These are phyloP conservation scores for Brachyhypopomus gauderio DNA, from an alignment of 2,113 vertebrate species.

Conservation along the genomic window DNA sequence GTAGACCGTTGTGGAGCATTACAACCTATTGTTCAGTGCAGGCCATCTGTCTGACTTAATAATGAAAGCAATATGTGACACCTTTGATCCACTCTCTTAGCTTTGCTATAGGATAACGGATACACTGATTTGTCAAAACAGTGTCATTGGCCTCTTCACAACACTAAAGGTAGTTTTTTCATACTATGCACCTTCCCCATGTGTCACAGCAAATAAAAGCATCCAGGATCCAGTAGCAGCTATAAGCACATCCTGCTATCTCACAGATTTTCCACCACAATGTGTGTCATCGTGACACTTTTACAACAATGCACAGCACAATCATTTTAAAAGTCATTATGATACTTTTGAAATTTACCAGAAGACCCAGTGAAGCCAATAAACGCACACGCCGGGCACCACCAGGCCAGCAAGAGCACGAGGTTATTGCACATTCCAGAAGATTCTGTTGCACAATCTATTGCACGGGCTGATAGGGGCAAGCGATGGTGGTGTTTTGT, in stretches of 20 bases:
- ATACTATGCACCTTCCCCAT: constrained; percentile 52
- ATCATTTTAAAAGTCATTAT: neutral
- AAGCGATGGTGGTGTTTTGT: constrained; percentile 43
- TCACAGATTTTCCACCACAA: constrained; percentile 6
- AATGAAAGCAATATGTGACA: constrained; percentile 13
- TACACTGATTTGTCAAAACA: neutral
- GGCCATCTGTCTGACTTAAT: neutral
- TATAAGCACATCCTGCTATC: constrained; percentile 60
- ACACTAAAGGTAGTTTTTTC: neutral
- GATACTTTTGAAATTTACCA: neutral
- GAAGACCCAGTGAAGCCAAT: neutral
- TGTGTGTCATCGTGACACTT: neutral
- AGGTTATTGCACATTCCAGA: constrained; percentile 40
- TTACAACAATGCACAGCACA: neutral
- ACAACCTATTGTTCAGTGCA: neutral
- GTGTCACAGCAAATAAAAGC: constrained; percentile 68
- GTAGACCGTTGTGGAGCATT: constrained; percentile 63
- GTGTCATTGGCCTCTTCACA: neutral
- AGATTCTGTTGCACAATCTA: constrained; percentile 45
- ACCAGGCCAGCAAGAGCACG: constrained; percentile 29
- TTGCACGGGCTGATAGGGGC: constrained; percentile 9
- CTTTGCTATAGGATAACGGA: neutral
- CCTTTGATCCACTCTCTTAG: neutral
- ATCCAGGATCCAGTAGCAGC: constrained; percentile 58
- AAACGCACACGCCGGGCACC: constrained; percentile 14